phyloP scores from a whole-genome alignment of 2,888 invertebrate genomes.

The Nomada goodeniana region DNA sequence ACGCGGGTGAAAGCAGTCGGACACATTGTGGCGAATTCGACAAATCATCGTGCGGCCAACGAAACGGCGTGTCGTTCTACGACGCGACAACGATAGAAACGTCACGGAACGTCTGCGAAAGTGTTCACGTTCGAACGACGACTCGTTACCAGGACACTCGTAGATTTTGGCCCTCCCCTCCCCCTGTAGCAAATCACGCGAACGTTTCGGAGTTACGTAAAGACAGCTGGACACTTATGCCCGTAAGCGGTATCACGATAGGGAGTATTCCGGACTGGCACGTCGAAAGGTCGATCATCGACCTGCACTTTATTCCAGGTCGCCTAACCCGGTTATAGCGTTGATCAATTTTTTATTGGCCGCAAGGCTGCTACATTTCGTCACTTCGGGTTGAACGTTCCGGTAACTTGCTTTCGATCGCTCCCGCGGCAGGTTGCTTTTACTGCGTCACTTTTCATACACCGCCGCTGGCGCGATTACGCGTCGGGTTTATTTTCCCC shows the following conservation, averaged over 20 bases:
- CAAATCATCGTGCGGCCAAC: neutral
- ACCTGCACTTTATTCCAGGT: constrained; percentile 64
- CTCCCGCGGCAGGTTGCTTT: neutral
- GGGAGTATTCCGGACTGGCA: constrained; percentile 37
- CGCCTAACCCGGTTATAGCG: constrained; percentile 67
- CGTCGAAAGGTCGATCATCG: constrained; percentile 73
- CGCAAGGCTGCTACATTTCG: constrained; percentile 36
- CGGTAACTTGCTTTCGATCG: constrained; percentile 17
- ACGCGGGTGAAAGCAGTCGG: neutral
- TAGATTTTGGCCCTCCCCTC: constrained; percentile 52
- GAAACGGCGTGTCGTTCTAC: neutral
- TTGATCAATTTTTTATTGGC: constrained; percentile 65
- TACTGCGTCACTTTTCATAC: neutral
- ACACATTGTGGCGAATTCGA: neutral
- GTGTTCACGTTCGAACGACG: constrained; percentile 4
- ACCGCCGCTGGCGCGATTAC: too few relatives aligned
- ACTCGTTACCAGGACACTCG: constrained; percentile 49
- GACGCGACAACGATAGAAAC: constrained; percentile 21
- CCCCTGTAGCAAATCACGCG: constrained; percentile 63
- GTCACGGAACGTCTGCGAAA: constrained; percentile 2
- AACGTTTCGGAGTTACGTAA: constrained; percentile 65
- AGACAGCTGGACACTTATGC: constrained; percentile 65
- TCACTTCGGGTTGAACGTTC: constrained; percentile 38
- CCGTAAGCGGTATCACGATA: constrained; percentile 50
- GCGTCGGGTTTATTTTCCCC: neutral